Conservation (phyloP, 2,797 vertebrate species). For the Periparus ater region DNA sequence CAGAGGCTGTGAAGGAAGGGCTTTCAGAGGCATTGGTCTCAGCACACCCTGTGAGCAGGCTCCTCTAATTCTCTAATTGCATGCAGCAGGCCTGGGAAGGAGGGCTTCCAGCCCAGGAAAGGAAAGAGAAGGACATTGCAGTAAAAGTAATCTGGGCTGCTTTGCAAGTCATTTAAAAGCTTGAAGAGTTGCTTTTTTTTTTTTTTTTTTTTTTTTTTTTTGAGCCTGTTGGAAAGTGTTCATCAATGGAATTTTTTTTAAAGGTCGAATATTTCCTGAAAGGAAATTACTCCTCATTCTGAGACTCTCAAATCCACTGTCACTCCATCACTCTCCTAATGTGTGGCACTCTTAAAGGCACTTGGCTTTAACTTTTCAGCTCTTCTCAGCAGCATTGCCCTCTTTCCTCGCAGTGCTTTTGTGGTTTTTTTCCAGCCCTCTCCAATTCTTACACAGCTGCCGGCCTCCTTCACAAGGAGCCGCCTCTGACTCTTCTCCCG, state of each 20-base stretch:
- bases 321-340: neutral
- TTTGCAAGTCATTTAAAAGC: neutral
- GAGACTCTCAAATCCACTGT: conserved; percentile 9
- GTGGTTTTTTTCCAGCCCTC: neutral
- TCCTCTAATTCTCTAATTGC: neutral
- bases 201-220: neutral
- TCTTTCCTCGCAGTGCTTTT: neutral
- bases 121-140: neutral
- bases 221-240: neutral
- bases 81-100: neutral
- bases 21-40: neutral
- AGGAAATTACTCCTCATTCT: conserved; percentile 48
- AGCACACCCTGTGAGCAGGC: neutral
- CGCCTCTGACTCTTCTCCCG: neutral
- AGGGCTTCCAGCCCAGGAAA: neutral
- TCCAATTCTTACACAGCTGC: neutral
- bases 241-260: neutral
- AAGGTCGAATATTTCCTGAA: conserved; percentile 15
- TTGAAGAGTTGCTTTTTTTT: neutral
- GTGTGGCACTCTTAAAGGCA: neutral
- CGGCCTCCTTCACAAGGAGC: neutral
- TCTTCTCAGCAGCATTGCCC: neutral
- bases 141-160: neutral
- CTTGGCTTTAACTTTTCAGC: conserved; percentile 23
- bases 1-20: neutral